These are phyloP conservation scores for Thera obeliscata DNA, from an alignment of 2,888 invertebrate genomes.

Conservation along the genomic window DNA sequence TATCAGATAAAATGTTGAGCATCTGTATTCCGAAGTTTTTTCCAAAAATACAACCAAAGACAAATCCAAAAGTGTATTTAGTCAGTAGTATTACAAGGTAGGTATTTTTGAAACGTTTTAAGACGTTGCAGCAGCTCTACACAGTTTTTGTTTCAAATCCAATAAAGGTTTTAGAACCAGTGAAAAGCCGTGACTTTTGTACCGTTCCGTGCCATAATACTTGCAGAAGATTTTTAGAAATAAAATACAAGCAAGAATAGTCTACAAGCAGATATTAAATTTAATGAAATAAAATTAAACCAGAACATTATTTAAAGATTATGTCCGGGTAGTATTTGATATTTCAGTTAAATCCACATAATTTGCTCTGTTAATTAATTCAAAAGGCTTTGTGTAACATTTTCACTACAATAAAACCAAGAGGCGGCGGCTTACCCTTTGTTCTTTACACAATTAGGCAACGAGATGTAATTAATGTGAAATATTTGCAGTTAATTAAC, in stretches of 20 bases:
- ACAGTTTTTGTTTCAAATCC: too few species aligned
- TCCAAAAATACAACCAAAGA: too few species aligned
- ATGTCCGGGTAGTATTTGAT: not conserved
- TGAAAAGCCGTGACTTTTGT: not conserved
- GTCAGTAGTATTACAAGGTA: too few species aligned
- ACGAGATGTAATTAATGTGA: conserved; percentile 32
- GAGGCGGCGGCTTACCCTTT: conserved; percentile 18
- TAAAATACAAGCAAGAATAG: too few species aligned
- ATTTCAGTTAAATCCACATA: conserved; percentile 1
- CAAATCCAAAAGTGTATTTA: too few species aligned
- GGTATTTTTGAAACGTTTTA: too few species aligned
- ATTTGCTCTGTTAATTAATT: conserved; percentile 10
- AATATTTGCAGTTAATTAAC: conserved; percentile 41
- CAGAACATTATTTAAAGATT: not conserved
- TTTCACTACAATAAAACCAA: conserved; percentile 14
- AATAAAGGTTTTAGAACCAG: not conserved
- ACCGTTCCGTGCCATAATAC: not conserved
- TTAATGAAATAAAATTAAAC: too few species aligned
- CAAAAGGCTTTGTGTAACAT: conserved; percentile 21
- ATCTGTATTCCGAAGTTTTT: too few species aligned
- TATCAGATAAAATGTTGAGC: conserved; percentile 12
- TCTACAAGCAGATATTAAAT: too few species aligned
- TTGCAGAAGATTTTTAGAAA: not conserved
- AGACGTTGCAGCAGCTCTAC: too few species aligned
- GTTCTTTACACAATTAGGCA: conserved; percentile 28